Base-by-base conservation (phyloP, 2,797 vertebrate genomes). In the Pitangus sulphuratus region DNA sequence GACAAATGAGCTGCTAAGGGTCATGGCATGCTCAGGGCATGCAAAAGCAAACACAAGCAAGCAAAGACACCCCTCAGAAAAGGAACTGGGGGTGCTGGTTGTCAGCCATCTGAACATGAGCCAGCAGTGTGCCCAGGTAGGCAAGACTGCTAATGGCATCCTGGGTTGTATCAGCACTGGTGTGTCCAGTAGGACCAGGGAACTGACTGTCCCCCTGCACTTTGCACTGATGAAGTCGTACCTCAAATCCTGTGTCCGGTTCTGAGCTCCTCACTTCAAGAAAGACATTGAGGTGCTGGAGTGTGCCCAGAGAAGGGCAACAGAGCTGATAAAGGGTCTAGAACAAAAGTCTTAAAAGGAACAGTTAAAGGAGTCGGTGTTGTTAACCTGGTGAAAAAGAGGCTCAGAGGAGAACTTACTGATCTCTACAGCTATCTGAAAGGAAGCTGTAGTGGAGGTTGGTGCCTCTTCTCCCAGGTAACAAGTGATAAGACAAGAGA, bases 231-330 rank as follows among this genome's bases (percentile, higher is more conserved):
- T 35, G 35, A 84, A 25, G 21, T 15, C 0, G 3, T 15, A 64
- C 8, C 13, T 44, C 0, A 0, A 60, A 12, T 14, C 3, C 9
- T 69, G 9, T 10, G 2, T 13, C 47, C 18, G 24, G 28, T 44
- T 90, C 50, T 54, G 31, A 48, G 40, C 7, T 4, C 2, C 6
- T 44, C 28, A n/a, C 21, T 35, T 15, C 28, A 79, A 25, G 37
- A 77, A 15, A 33, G 17, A 30, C 12, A 31, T 15, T 0, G 4
- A 68, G 16, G 5, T 47, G 15, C 15, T 78, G 44, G 3, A 57
- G 4, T 1, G 2, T 9, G 22, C n/a, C 14, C 31, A 57, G 39
- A 87, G 60, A 53, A 78, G 33, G 8, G 20, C 26, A 51, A 30
- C 1, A 15, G 47, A 53, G 20, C 3, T 53, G 35, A 11, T 5